Base-by-base conservation (phyloP, 2,888 invertebrate genomes). In the Orgyia antiqua region DNA sequence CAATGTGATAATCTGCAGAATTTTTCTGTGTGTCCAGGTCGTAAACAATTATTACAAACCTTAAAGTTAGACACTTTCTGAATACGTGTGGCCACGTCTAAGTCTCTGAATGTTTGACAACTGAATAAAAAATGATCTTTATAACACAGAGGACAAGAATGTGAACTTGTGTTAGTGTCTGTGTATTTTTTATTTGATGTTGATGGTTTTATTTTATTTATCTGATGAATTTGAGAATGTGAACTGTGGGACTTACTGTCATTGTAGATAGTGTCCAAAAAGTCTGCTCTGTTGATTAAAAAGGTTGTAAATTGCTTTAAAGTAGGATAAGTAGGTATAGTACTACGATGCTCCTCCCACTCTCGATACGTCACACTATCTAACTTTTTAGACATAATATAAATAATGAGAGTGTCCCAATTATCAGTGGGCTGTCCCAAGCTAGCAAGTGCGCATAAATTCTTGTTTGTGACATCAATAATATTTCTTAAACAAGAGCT, bases 1-100 rank as follows among this genome's bases (percentile, higher is more conserved):
- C 50, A 57, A 25, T 31, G 41, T 2, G 38, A 19, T 4, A 47
- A 13, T 4, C 19, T 31, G 10, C 51, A 57, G 4, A 25, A 21
- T 2, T 24, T 29, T 6, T 9, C 27, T 1, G 8, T 2, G 25
- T 45, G 42, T n/a, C 41, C 36, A 6, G 33, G 15, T 1, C 38
- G 29, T 2, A 34, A 21, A 17, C 34, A 39, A 15, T 39, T 45
- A 7, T 19, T 11, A 24, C 41, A 42, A 1, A 44, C 28, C n/a
- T 33, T 39, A 2, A 24, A 33, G n/a, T 35, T 17, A 9, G 31
- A 18, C 1, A 27, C 31, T n/a, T 28, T 30, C 25, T 18, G n/a
- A 13, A 27, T 30, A 1, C 37, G 33, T 6, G 24, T 2, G n/a
- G 33, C 21, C 4, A 29, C n/a, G 7, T 18, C 13, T 19, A 33